Conservation (phyloP, 1,140 invertebrate genomes). For the Bombyx mori region ASM3026992v2 NC_085112.1:6072501-6073000, state of each 20-base stretch:
- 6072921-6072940: slow-evolving; percentile 34
- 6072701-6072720: slow-evolving; percentile 72
- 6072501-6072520: too few relatives aligned
- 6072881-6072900: slow-evolving; percentile 8
- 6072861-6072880: slow-evolving; percentile 14
- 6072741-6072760: slow-evolving; percentile 66
- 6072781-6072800: slow-evolving; percentile 45
- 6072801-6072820: slow-evolving; percentile 22
- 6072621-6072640: slow-evolving; percentile 67
- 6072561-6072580: too few relatives aligned
- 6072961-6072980: slow-evolving; percentile 68
- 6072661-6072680: slow-evolving; percentile 72
- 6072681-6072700: slow-evolving; percentile 73
- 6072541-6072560: too few relatives aligned
- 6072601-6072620: slow-evolving; percentile 39
- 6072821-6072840: too few relatives aligned
- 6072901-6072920: slow-evolving; percentile 18
- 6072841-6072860: too few relatives aligned
- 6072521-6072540: too few relatives aligned
- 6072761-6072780: slow-evolving; percentile 59
- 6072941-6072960: slow-evolving; percentile 50
- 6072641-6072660: slow-evolving; percentile 63
- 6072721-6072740: slow-evolving; percentile 69
- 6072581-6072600: slow-evolving; percentile 32
- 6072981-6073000: slow-evolving; percentile 63